Conservation (phyloP, 2,888 invertebrate species). For the Pelosia muscerda region DNA sequence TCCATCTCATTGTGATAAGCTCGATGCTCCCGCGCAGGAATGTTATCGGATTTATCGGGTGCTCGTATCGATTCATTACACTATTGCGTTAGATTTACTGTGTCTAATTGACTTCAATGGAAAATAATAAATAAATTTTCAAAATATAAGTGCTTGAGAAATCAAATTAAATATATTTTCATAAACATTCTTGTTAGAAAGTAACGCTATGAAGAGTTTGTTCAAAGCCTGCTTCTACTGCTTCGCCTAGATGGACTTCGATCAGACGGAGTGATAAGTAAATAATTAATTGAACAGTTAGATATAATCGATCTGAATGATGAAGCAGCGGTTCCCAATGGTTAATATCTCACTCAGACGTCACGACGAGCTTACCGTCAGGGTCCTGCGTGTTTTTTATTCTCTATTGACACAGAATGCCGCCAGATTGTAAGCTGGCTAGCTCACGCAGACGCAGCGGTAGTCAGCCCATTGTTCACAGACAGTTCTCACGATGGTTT, state of each 20-base stretch:
- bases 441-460: constrained; percentile 61
- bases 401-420: constrained; percentile 63
- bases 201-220: background rate
- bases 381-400: constrained; percentile 59
- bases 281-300: constrained; percentile 62
- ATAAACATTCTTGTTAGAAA: background rate
- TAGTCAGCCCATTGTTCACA: constrained; percentile 67
- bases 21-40: constrained; percentile 62
- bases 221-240: background rate
- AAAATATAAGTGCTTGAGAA: background rate
- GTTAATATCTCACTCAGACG: constrained; percentile 68
- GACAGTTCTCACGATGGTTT: constrained; percentile 77
- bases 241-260: constrained; percentile 20
- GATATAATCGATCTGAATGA: constrained; percentile 61
- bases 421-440: constrained; percentile 57
- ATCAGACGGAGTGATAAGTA: constrained; percentile 38
- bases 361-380: constrained; percentile 63
- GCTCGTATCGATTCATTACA: constrained; percentile 62
- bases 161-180: background rate
- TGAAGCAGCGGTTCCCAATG: constrained; percentile 59
- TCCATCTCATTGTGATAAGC: constrained; percentile 57
- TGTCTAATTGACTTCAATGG: constrained; percentile 28
- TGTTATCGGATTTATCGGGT: constrained; percentile 58
- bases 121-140: background rate
- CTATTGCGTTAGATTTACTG: constrained; percentile 27